Base-by-base conservation (phyloP, 2,797 vertebrate species). In the Acanthopagrus latus region DNA sequence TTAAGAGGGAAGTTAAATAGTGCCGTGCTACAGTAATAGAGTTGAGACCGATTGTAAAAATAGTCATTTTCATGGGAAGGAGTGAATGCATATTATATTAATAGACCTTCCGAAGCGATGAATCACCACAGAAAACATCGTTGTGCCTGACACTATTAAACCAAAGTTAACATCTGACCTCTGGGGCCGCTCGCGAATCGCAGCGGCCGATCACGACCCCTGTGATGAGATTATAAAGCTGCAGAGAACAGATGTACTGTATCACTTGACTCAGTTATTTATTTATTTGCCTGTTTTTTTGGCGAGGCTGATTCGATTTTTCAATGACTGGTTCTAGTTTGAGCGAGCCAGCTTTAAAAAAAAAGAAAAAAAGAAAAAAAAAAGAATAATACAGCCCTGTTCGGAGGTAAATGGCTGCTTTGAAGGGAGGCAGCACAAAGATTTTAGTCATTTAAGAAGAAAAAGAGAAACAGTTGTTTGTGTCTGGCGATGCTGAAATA, bases 81-180 rank as follows among this genome's bases (percentile, higher is more conserved):
- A 72, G 50, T 81, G 68, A 86, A 86, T 88, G 79, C 72, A 81
- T 89, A 86, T 91, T 85, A 80, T 72, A 88, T 88, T 81, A 90
- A 86, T 71, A 76, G 80, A 83, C 56, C 33, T 38, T 75, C 64
- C 75, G 69, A 78, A 76, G 83, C 55, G 2, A 90, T 87, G 76
- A 89, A 91, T 91, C 81, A 75, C 67, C 55, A 21, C 46, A 86
- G 86, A 88, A 64, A 18, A 86, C 43, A 64, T 84, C 64, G 74
- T 81, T 77, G 78, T 77, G 85, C 50, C 68, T 82, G 78, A 87
- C 81, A 76, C 71, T 83, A 74, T 91, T 88, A 89, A 88, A 83
- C 64, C 43, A 69, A 80, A 71, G 88, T 86, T 84, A 84, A 86
- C 74, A 71, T 71, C 74, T 86, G 86, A 91, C 89, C 83, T 74